Conservation (phyloP, 2,113 vertebrate species). For the Halichoerus grypus region DNA sequence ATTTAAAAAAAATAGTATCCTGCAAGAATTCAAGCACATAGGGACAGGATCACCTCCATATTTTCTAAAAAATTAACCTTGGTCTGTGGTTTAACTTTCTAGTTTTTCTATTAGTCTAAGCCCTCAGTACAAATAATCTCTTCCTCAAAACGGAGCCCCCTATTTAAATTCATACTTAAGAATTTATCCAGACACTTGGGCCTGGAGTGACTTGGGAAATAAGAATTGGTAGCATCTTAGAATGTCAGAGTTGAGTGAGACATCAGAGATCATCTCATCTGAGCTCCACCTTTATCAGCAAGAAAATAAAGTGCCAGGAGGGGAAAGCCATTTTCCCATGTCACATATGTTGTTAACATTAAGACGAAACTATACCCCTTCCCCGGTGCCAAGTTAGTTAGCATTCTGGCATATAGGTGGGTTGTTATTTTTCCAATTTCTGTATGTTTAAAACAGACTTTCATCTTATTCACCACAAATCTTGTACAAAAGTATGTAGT, state of each 20-base stretch:
- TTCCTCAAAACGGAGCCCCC: conserved; percentile 5
- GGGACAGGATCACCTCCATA: neutral
- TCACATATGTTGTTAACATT: neutral
- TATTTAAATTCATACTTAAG: neutral
- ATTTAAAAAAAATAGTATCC: neutral
- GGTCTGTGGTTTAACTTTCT: neutral
- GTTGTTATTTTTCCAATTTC: neutral
- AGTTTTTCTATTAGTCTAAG: conserved; percentile 18
- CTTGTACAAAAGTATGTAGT: neutral
- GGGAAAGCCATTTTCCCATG: neutral
- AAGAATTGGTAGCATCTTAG: neutral
- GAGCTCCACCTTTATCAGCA: neutral
- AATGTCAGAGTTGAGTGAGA: neutral
- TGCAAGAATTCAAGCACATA: neutral
- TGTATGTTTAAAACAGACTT: neutral
- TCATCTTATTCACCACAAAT: neutral
- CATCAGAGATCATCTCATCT: neutral
- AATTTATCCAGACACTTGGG: neutral
- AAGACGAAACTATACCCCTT: neutral
- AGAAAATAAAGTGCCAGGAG: neutral
- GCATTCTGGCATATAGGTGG: neutral
- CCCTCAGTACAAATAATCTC: neutral
- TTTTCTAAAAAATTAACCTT: conserved; percentile 1
- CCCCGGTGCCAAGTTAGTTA: neutral
- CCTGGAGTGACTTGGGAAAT: neutral